Evolutionary conservation across 2,797 vertebrate species (phyloP).

Genomic region (Corythornis leucogaster): DNA sequence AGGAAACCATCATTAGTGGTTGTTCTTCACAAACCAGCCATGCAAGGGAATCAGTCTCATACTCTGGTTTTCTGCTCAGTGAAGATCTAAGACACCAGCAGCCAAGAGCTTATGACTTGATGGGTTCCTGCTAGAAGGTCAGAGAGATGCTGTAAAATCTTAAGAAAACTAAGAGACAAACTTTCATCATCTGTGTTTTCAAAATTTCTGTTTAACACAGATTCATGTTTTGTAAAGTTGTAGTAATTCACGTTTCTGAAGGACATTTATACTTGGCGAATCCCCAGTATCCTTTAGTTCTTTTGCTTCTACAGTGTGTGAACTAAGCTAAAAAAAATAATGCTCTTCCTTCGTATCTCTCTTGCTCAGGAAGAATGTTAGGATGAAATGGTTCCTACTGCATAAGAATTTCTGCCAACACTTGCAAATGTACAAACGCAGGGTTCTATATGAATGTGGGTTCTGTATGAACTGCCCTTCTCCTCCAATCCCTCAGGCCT

Average conservation of each 20-base stretch:
- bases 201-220: not conserved
- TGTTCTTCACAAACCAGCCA: not conserved
- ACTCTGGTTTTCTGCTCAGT: not conserved
- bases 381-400: not conserved
- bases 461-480: not conserved
- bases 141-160: not conserved
- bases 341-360: not conserved
- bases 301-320: not conserved
- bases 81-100: not conserved
- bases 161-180: not conserved
- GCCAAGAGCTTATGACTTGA: not conserved
- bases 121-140: not conserved
- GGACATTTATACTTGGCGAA: not conserved
- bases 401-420: not conserved
- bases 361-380: not conserved
- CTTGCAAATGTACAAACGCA: not conserved
- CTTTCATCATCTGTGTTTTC: not conserved
- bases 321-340: not conserved
- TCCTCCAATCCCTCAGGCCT: not conserved
- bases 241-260: not conserved
- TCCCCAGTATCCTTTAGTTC: not conserved
- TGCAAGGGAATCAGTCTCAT: not conserved
- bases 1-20: not conserved
- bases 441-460: too few species aligned
- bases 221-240: not conserved